A percentile compares a stretch with the other conserved stretches of the same genome.
Evolutionary conservation across 2,113 vertebrate genomes (phyloP).

Genomic region (Cyanoliseus patagonus): DNA sequence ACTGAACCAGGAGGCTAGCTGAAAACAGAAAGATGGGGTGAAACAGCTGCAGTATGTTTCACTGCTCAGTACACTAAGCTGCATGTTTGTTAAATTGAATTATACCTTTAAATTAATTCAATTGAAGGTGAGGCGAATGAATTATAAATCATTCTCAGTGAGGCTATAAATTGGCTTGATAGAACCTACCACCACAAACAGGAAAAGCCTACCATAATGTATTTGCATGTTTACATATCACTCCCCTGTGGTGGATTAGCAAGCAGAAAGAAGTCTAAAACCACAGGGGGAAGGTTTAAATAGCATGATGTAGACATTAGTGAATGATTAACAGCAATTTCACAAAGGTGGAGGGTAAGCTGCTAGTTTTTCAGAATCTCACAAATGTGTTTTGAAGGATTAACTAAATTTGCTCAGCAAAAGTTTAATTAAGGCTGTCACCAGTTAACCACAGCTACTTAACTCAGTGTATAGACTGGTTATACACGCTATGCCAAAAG

Average conservation of each 20-base stretch:
- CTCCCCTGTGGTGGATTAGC: constrained; percentile 66
- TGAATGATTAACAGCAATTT: constrained; percentile 75
- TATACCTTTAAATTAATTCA: constrained; percentile 62
- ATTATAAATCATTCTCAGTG: constrained; percentile 51
- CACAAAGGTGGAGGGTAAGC: constrained; percentile 68
- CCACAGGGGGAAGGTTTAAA: constrained; percentile 67
- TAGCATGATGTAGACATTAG: constrained; percentile 71
- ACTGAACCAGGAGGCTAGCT: not conserved
- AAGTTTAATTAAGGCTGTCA: constrained; percentile 40
- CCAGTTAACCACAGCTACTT: constrained; percentile 25
- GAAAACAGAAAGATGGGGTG: not conserved
- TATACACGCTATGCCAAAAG: not conserved
- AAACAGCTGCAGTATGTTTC: constrained; percentile 17
- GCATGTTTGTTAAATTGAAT: constrained; percentile 28
- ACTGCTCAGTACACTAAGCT: not conserved
- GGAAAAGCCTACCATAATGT: constrained; percentile 50
- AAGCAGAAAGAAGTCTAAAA: constrained; percentile 64
- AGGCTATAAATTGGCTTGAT: constrained; percentile 48
- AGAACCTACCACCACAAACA: constrained; percentile 35
- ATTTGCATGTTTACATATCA: constrained; percentile 63
- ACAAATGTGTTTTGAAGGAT: constrained; percentile 70
- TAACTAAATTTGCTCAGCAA: constrained; percentile 57
- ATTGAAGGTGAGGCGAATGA: constrained; percentile 30
- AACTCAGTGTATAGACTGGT: not conserved
- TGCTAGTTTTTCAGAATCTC: constrained; percentile 62